Evolutionary conservation across 2,797 vertebrate species (phyloP).

Genomic region (Sebastes jordani): DNA sequence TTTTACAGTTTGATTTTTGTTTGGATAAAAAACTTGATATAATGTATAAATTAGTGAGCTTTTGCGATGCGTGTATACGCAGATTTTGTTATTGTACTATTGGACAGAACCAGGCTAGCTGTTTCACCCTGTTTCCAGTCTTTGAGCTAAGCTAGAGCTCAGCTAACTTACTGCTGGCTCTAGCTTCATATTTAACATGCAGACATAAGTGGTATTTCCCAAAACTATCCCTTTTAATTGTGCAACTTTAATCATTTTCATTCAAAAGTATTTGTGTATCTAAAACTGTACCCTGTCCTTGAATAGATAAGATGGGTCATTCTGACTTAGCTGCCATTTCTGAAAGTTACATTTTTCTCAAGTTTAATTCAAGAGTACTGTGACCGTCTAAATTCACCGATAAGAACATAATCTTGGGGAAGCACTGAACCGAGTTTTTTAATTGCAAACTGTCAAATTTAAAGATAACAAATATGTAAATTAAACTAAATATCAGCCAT

Average conservation of each 20-base stretch:
- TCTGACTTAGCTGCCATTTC: conserved; percentile 25
- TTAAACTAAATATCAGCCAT: conserved; percentile 1
- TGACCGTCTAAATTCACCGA: background rate
- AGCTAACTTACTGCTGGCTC: background rate
- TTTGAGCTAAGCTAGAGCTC: conserved; percentile 1
- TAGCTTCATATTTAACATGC: background rate
- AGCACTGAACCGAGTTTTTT: background rate
- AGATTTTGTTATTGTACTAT: background rate
- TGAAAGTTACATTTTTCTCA: background rate
- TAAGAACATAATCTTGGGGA: background rate
- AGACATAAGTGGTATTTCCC: background rate
- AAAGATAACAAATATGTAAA: conserved; percentile 1
- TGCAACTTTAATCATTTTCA: background rate
- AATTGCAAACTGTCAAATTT: background rate
- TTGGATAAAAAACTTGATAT: background rate
- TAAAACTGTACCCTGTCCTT: background rate
- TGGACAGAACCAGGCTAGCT: background rate
- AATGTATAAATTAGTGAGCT: conserved; percentile 2
- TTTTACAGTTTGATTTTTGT: background rate
- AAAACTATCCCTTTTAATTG: background rate
- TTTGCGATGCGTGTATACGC: background rate
- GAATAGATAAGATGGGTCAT: background rate
- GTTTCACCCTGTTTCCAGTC: background rate
- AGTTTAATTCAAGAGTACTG: background rate
- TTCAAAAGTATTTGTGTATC: background rate